Evolutionary conservation across 2,797 vertebrate species (phyloP).

Genomic region (Allobates femoralis): DNA sequence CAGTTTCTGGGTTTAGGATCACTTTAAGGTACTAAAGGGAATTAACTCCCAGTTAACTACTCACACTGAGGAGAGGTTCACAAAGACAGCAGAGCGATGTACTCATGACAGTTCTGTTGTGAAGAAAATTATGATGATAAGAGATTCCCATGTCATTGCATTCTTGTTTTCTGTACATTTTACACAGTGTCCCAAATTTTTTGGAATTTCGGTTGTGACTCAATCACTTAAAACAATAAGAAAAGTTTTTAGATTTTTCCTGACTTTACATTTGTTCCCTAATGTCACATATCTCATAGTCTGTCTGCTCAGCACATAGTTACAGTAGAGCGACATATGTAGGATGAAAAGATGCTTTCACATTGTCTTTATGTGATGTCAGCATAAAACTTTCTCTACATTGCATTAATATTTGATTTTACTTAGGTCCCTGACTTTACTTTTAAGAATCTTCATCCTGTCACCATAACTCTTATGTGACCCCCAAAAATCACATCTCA

Average conservation of each 20-base stretch:
- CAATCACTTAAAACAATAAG: no score
- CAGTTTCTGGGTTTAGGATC: no score
- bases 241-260: neutral
- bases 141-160: no score
- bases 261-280: neutral
- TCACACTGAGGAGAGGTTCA: no score
- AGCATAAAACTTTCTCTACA: slow-evolving; percentile 1
- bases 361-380: slow-evolving; percentile 1
- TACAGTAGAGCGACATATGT: neutral
- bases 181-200: no score
- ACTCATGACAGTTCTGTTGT: no score
- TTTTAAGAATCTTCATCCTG: neutral
- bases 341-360: slow-evolving; percentile 6
- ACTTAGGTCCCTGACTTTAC: neutral
- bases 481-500: neutral
- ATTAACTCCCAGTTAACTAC: no score
- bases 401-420: slow-evolving; percentile 35
- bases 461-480: slow-evolving; percentile 1
- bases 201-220: no score
- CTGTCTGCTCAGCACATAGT: slow-evolving; percentile 20
- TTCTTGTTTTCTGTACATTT: no score
- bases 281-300: neutral
- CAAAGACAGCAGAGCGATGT: no score
- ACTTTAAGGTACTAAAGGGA: no score
- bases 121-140: no score